Percentiles rank a stretch among this genome's conserved stretches.
Evolutionary conservation across 2,888 invertebrate genomes (phyloP).

Genomic region (Parelbella ahira): DNA sequence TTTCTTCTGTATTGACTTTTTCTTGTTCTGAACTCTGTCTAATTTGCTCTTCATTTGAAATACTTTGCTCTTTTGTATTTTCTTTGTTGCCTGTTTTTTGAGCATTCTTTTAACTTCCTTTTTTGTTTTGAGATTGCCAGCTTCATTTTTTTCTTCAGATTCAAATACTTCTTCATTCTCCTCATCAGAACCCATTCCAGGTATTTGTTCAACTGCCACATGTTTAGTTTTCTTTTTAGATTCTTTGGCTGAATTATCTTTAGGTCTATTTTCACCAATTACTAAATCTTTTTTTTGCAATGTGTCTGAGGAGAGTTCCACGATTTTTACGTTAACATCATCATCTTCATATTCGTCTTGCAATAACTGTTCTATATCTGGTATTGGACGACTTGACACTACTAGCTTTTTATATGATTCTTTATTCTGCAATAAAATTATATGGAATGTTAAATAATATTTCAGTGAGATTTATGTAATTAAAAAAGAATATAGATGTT

Average conservation of each 20-base stretch:
- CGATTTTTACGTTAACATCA: conserved; percentile 88
- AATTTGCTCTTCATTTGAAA: conserved; percentile 87
- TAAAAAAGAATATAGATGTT: too few relatives aligned
- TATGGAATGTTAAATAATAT: not conserved
- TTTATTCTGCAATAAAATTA: conserved; percentile 77
- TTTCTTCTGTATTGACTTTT: conserved; percentile 78
- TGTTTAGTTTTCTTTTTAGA: conserved; percentile 37
- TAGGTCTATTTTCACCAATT: conserved; percentile 85
- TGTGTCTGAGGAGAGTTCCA: conserved; percentile 86
- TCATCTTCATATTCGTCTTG: conserved; percentile 88
- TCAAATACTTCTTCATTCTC: conserved; percentile 48
- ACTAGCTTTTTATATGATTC: conserved; percentile 88
- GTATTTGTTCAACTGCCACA: conserved; percentile 39
- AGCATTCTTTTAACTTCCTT: conserved; percentile 86
- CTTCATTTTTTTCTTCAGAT: conserved; percentile 44
- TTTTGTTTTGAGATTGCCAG: conserved; percentile 71
- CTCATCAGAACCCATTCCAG: conserved; percentile 62
- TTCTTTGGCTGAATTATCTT: conserved; percentile 38
- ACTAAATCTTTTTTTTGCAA: conserved; percentile 85
- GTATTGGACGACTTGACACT: conserved; percentile 85
- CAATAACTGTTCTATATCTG: conserved; percentile 84
- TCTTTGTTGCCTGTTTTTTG: conserved; percentile 86
- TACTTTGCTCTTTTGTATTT: conserved; percentile 87
- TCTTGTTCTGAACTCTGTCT: conserved; percentile 85
- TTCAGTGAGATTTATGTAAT: too few relatives aligned